Base-by-base conservation (phyloP, 2,888 invertebrate species). In the Sicus ferrugineus region DNA sequence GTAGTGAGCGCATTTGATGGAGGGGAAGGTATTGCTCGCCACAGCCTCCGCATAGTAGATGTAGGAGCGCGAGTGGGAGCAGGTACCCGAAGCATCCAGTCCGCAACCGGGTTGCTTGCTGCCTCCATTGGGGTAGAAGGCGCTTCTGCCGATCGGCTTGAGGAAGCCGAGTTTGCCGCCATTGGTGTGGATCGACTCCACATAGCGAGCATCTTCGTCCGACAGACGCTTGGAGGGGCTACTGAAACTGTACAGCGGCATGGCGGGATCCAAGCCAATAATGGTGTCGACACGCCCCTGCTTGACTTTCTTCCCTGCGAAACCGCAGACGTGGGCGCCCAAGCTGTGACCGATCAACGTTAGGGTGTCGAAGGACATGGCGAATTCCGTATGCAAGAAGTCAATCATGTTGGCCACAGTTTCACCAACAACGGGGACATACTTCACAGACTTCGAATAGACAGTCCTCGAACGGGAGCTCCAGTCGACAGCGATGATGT, bases 401-500 rank as follows among this genome's bases (percentile, higher is more conserved):
- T 81, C 77, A 31, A 82, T 67, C 48, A 80, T 73, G 2, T 50
- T 58, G 5, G 79, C 81, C 14, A 78, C 68, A 26, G 74, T 69
- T 54, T 72, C 46, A 4, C 80, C 81, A 16, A 77, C 77, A 11
- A 38, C 67, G 0, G 73, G 65, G 7, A 80, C 77, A 23, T 76
- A 71, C 31, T 87, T 86, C 67, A 87, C 87, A 1, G 89, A 87
- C 9, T 86, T 76, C 34, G 87, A 81, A 72, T 89, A 89, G 75
- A 88, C 88, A 0, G 87, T 87, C n/a, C 72, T 69, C 0, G 88
- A 87, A 0, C 87, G 87, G 2, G 82, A 85, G 16, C 87, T 86
- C 88, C 89, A 89, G 75, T 89, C 89, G 5, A 89, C 87, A 0
- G 87, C 87, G 56, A 89, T 86, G 46, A 89, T 87, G 74, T 89